Percentiles rank a stretch among this genome's conserved stretches.
phyloP scores from a whole-genome alignment of 2,113 vertebrate species.

The Silurus glanis region DNA sequence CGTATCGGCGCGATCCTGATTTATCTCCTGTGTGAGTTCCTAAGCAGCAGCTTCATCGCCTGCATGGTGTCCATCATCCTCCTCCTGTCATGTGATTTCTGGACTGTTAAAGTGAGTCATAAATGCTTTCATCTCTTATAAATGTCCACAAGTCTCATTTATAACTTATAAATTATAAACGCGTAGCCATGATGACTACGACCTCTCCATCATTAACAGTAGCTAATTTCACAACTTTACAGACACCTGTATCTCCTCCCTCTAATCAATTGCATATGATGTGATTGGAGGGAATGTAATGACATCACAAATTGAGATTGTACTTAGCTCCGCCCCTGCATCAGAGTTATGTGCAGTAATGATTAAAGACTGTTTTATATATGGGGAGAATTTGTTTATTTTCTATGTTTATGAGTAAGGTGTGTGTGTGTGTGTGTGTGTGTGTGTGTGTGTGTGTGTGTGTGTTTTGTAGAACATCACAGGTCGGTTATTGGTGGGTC shows the following conservation, averaged over 20 bases:
- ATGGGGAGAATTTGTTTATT: neutral
- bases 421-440: neutral
- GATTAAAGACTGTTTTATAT: neutral
- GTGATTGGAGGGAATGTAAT: neutral
- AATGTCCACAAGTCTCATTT: neutral
- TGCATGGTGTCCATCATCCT: slow-evolving; percentile 11
- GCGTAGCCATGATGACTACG: neutral
- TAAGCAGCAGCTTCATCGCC: slow-evolving; percentile 14
- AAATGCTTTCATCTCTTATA: neutral
- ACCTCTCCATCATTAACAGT: too few relatives aligned
- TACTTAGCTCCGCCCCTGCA: neutral
- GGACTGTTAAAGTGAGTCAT: neutral
- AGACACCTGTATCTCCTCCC: neutral
- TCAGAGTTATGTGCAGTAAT: neutral
- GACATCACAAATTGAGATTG: neutral
- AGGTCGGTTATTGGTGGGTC: slow-evolving; percentile 1
- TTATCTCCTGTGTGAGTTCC: neutral
- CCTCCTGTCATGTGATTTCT: slow-evolving; percentile 16
- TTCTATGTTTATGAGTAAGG: neutral
- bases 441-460: neutral
- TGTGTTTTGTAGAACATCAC: neutral
- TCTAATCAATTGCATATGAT: neutral
- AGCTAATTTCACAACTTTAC: neutral
- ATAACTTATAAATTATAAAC: neutral
- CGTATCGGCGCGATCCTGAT: neutral